Evolutionary conservation across 2,797 vertebrate species (phyloP).

Genomic region (Pelodytes ibericus): DNA sequence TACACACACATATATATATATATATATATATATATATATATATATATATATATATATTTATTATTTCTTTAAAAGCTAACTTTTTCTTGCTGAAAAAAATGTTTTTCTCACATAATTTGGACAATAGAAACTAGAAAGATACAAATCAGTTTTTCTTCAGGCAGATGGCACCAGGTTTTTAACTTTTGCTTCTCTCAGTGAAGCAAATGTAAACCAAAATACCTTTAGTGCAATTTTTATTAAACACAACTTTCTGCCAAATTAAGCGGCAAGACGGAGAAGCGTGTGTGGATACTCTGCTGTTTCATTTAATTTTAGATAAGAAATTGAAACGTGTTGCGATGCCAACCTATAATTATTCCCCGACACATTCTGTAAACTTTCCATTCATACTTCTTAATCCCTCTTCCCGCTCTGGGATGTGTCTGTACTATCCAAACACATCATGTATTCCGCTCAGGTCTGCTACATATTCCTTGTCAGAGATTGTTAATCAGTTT

Average conservation of each 20-base stretch:
- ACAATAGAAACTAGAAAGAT: too few relatives aligned
- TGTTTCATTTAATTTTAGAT: constrained; percentile 52
- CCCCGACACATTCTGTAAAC: constrained; percentile 45
- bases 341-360: constrained; percentile 44
- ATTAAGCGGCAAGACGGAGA: constrained; percentile 29
- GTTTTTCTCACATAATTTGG: too few relatives aligned
- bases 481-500: constrained; percentile 48
- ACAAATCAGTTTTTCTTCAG: too few relatives aligned
- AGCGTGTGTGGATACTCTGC: constrained; percentile 27
- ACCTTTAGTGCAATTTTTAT: constrained; percentile 29
- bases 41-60: too few relatives aligned
- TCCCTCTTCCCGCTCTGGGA: constrained; percentile 29
- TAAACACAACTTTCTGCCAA: constrained; percentile 41
- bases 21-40: too few relatives aligned
- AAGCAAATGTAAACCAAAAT: too few relatives aligned
- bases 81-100: too few relatives aligned
- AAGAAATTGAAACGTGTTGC: constrained; percentile 47
- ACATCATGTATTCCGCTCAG: not conserved
- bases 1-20: too few relatives aligned
- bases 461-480: constrained; percentile 6
- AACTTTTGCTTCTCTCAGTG: too few relatives aligned
- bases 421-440: constrained; percentile 2
- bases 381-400: constrained; percentile 49
- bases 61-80: too few relatives aligned
- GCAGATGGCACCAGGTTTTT: too few relatives aligned